phyloP scores from a whole-genome alignment of 2,113 vertebrate genomes.

The Galeopterus variegatus region DNA sequence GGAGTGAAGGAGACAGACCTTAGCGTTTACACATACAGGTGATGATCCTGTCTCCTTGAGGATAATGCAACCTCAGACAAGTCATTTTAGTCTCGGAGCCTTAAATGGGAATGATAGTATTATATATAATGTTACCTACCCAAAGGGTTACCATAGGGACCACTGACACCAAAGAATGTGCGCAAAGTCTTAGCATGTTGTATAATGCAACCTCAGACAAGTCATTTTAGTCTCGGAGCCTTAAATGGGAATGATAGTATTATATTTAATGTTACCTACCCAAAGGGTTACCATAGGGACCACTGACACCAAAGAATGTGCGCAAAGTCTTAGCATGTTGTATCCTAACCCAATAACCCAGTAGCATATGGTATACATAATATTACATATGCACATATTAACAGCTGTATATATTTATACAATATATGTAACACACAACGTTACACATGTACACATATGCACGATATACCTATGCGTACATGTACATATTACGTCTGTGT shows the following conservation, averaged over 20 bases:
- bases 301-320: fast-evolving
- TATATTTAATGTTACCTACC: neutral
- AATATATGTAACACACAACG: neutral
- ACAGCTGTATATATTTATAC: neutral
- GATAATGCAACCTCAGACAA: neutral
- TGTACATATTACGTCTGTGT: too few species aligned
- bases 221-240: neutral
- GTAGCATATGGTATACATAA: too few species aligned
- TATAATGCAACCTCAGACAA: neutral
- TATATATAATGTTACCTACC: neutral
- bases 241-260: neutral
- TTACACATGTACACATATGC: fast-evolving
- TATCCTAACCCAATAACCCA: neutral
- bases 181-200: neutral
- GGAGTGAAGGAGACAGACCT: neutral
- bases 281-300: too few species aligned
- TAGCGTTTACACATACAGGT: fast-evolving
- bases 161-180: fast-evolving
- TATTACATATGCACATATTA: neutral
- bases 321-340: neutral
- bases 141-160: too few species aligned
- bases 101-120: neutral
- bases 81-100: neutral
- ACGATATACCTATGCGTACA: neutral
- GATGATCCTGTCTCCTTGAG: fast-evolving